Evolutionary conservation across 2,888 invertebrate genomes (phyloP).

Genomic region (Heliconius ethilla): DNA sequence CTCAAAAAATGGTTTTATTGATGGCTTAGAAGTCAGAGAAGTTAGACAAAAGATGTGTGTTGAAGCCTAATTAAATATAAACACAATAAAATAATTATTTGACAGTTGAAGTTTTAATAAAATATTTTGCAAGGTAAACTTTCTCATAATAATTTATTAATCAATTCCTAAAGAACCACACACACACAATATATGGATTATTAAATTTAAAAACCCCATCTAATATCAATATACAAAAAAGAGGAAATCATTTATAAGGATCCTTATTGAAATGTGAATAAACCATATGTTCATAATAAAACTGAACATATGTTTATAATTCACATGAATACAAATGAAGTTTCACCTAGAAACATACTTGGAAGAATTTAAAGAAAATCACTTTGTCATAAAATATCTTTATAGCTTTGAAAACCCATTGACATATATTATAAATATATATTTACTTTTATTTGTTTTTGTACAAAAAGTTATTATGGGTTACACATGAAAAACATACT

Average conservation of each 20-base stretch:
- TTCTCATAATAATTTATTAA: too few relatives aligned
- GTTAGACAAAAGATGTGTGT: too few relatives aligned
- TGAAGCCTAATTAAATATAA: too few relatives aligned
- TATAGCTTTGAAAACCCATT: neutral
- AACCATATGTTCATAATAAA: conserved; percentile 21
- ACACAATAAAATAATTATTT: too few relatives aligned
- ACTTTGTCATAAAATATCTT: neutral
- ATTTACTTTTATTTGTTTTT: neutral
- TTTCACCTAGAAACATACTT: conserved; percentile 26
- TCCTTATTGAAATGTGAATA: conserved; percentile 3
- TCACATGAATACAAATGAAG: conserved; percentile 12
- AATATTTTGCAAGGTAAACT: too few relatives aligned
- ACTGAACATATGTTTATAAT: conserved; percentile 13
- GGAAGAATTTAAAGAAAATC: conserved; percentile 17
- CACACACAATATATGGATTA: too few relatives aligned
- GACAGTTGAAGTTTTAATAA: too few relatives aligned
- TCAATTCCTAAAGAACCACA: too few relatives aligned
- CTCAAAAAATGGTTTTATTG: too few relatives aligned
- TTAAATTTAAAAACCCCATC: neutral
- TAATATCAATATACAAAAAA: neutral
- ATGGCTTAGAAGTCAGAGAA: too few relatives aligned
- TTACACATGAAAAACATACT: too few relatives aligned
- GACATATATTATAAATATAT: neutral
- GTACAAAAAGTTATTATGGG: too few relatives aligned
- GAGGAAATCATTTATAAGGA: neutral